A percentile compares a stretch with the other conserved stretches of the same genome.
These are phyloP conservation scores for Holothuria scabra DNA, from an alignment of 53 echinoderm and acorn worm species.

Conservation along the genomic window DNA sequence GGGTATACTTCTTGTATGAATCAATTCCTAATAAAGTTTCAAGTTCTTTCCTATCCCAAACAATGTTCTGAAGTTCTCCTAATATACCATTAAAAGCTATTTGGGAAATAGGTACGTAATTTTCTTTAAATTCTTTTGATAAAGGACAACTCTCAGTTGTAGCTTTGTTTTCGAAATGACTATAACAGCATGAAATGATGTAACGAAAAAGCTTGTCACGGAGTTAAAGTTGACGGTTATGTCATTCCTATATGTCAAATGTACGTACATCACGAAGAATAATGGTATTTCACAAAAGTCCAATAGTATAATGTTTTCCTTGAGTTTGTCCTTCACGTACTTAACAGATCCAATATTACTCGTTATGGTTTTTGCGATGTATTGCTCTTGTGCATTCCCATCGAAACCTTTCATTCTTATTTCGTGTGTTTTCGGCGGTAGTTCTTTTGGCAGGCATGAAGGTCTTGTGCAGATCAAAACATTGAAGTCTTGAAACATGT, in stretches of 20 bases:
- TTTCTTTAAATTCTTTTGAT: conserved; percentile 2
- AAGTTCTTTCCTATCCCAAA: not conserved
- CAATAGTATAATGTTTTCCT: conserved; percentile 16
- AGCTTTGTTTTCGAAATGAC: conserved; percentile 9
- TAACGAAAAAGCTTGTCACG: conserved; percentile 35
- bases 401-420: conserved; percentile 11
- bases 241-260: conserved; percentile 11
- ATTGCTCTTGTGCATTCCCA: conserved; percentile 1
- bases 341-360: not conserved
- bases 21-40: not conserved
- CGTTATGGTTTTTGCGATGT: conserved; percentile 1
- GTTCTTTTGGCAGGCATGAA: conserved; percentile 23
- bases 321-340: not conserved
- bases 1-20: not conserved
- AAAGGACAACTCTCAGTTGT: not conserved
- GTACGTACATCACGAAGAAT: conserved; percentile 33
- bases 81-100: conserved; percentile 14
- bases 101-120: not conserved
- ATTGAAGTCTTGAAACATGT: not conserved
- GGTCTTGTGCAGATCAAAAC: conserved; percentile 17
- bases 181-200: conserved; percentile 32
- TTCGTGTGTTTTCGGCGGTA: not conserved
- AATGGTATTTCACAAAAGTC: conserved; percentile 35
- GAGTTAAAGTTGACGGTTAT: not conserved
- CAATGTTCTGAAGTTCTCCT: conserved; percentile 7